Evolutionary conservation across 2,888 invertebrate species (phyloP).

Genomic region (Ischnus inquisitorius): DNA sequence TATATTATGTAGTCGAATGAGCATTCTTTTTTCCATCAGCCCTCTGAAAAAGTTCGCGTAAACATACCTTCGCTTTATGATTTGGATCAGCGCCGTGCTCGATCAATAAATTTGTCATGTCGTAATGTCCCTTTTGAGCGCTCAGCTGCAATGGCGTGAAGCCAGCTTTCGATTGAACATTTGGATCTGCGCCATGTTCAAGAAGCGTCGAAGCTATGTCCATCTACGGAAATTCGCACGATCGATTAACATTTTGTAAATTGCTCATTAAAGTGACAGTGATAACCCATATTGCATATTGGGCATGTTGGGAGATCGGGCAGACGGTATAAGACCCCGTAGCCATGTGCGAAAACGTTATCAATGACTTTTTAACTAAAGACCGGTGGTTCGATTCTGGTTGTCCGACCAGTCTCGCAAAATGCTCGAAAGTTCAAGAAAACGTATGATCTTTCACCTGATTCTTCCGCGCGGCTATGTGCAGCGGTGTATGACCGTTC

Average conservation of each 20-base stretch:
- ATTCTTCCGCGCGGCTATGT: slow-evolving; percentile 99
- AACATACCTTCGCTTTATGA: slow-evolving; percentile 90
- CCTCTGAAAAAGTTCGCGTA: neutral
- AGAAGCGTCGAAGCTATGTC: slow-evolving; percentile 97
- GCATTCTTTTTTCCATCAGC: neutral
- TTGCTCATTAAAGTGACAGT: no score
- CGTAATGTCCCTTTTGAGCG: slow-evolving; percentile 96
- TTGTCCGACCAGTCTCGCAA: no score
- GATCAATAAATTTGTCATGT: slow-evolving; percentile 96
- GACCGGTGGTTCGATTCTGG: no score
- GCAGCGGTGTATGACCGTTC: slow-evolving; percentile 99
- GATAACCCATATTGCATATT: no score
- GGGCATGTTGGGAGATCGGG: no score
- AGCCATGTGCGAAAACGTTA: no score
- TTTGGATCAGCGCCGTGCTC: slow-evolving; percentile 96
- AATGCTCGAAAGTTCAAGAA: no score
- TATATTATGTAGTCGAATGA: neutral
- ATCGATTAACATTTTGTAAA: neutral
- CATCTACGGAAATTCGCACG: slow-evolving; percentile 87
- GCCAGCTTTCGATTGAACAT: slow-evolving; percentile 97
- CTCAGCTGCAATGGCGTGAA: slow-evolving; percentile 98
- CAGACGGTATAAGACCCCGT: no score
- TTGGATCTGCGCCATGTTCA: slow-evolving; percentile 96
- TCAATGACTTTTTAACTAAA: no score
- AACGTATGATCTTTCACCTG: slow-evolving; percentile 87